A percentile compares a stretch with the other conserved stretches of the same genome.
These are phyloP conservation scores for Notospermus geniculatus DNA, from an alignment of 1,140 invertebrate genomes.

Conservation along the genomic window DNA sequence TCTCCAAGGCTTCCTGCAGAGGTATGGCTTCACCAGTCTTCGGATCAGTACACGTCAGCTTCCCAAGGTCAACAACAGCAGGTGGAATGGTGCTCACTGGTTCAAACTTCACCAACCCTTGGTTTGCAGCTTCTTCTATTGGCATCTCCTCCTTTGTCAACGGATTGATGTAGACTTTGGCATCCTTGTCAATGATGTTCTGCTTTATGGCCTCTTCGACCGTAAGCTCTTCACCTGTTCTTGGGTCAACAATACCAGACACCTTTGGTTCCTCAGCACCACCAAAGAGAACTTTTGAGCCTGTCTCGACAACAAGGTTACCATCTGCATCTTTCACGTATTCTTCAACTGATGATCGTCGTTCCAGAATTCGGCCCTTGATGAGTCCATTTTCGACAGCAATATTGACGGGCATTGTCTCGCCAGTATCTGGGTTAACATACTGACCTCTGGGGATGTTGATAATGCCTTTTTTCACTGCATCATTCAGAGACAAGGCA, in stretches of 20 bases:
- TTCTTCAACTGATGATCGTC: not conserved
- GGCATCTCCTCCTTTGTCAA: constrained; percentile 63
- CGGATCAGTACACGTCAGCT: constrained; percentile 59
- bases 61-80: constrained; percentile 7
- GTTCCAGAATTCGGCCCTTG: not conserved
- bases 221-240: constrained; percentile 65
- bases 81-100: not conserved
- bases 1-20: constrained; percentile 73
- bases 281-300: constrained; percentile 1
- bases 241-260: constrained; percentile 66
- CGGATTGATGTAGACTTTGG: constrained; percentile 68
- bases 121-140: too few species aligned
- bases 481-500: constrained; percentile 67
- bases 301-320: constrained; percentile 7
- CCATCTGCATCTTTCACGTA: not conserved
- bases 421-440: constrained; percentile 66
- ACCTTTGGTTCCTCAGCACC: too few species aligned
- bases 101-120: too few species aligned
- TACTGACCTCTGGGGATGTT: constrained; percentile 62
- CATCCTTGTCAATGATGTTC: constrained; percentile 19
- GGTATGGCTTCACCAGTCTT: constrained; percentile 64
- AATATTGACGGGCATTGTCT: constrained; percentile 68
- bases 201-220: not conserved
- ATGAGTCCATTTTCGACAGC: constrained; percentile 82
- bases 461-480: constrained; percentile 38